A percentile compares a stretch with the other conserved stretches of the same genome.
phyloP scores from a whole-genome alignment of 2,113 vertebrate species.

The Elanus axillaris region DNA sequence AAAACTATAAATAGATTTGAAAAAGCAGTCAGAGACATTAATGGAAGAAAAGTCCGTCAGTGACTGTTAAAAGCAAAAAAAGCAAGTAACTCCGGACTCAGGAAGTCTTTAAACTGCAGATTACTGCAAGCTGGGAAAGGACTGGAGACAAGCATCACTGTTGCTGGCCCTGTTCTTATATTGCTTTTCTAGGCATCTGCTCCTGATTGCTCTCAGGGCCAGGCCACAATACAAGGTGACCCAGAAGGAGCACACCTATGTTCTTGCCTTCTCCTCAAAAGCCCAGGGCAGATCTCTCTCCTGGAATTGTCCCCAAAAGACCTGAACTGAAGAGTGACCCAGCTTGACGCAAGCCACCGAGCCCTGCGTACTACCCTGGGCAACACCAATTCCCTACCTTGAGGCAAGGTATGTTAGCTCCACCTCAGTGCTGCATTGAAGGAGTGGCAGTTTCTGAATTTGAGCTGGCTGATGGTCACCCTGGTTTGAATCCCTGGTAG shows the following conservation, averaged over 20 bases:
- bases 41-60: conserved; percentile 33
- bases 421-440: not conserved
- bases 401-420: not conserved
- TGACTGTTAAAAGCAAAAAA: conserved; percentile 16
- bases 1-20: conserved; percentile 45
- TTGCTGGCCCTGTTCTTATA: not conserved
- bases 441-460: not conserved
- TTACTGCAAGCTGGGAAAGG: conserved; percentile 36
- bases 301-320: not conserved
- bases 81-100: conserved; percentile 15
- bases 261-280: not conserved
- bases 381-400: not conserved
- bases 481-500: not conserved
- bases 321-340: not conserved
- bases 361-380: not conserved
- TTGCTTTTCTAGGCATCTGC: not conserved
- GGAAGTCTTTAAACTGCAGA: conserved; percentile 52
- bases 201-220: not conserved
- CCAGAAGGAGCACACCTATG: not conserved
- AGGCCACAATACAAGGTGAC: rapidly evolving
- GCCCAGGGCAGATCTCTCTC: not conserved
- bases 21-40: conserved; percentile 15
- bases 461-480: not conserved
- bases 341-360: not conserved
- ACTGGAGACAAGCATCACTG: not conserved